Conservation (phyloP, 2,797 vertebrate genomes). For the Zalophus californianus region DNA sequence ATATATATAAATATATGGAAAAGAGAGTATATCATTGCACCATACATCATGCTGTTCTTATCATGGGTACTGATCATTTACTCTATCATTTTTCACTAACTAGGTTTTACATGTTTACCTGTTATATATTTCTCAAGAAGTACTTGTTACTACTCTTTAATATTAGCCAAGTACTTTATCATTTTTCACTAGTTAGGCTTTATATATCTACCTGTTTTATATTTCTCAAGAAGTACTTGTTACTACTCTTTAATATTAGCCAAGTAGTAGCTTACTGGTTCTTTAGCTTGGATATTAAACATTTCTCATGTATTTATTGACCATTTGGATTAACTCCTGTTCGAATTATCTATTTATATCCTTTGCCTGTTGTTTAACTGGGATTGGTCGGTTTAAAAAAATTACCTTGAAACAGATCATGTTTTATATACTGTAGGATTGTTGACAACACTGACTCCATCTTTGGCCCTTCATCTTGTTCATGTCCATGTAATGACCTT, state of each 20-base stretch:
- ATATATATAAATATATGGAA: background rate
- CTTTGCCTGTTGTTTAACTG: background rate
- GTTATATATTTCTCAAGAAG: slow-evolving; percentile 4
- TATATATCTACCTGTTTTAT: background rate
- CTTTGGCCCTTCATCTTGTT: background rate
- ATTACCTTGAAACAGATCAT: background rate
- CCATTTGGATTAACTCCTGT: background rate
- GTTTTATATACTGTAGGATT: background rate
- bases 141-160: background rate
- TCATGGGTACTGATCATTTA: background rate
- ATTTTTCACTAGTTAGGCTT: background rate
- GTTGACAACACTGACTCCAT: background rate
- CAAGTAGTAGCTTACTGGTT: background rate
- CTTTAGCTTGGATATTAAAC: background rate
- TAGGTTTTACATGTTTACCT: background rate
- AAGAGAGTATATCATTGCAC: background rate
- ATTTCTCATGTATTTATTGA: background rate
- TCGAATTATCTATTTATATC: background rate
- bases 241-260: background rate
- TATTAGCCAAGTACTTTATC: background rate
- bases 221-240: background rate
- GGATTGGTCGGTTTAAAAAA: background rate
- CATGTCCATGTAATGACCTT: background rate
- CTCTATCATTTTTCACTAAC: background rate
- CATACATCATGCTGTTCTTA: background rate